Conservation (phyloP, 2,113 vertebrate genomes). For the Cyphomyrus plagiostoma region DNA sequence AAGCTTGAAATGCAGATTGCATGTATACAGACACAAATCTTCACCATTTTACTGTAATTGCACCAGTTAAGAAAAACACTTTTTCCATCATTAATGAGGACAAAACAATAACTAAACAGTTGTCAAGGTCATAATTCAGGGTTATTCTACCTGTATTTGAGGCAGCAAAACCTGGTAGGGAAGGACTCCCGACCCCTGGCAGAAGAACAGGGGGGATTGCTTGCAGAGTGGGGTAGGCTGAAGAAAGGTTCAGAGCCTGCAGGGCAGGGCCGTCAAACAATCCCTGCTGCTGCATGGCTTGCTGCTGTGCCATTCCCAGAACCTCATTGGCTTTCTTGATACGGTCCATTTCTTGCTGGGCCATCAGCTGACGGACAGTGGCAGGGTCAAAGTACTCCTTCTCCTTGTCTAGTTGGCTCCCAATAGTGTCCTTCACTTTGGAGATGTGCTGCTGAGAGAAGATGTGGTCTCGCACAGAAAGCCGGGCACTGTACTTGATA, state of each 20-base stretch:
- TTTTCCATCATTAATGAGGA: background rate
- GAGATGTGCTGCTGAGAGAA: slow-evolving; percentile 98
- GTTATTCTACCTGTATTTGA: slow-evolving; percentile 89
- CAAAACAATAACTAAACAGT: background rate
- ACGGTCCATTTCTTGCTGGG: slow-evolving; percentile 97
- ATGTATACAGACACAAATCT: background rate
- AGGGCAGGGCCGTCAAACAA: slow-evolving; percentile 90
- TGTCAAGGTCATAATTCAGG: background rate
- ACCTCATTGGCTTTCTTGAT: slow-evolving; percentile 99
- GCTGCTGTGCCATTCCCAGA: slow-evolving; percentile 85
- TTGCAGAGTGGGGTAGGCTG: slow-evolving; percentile 86
- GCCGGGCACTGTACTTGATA: slow-evolving; percentile 94
- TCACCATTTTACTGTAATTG: background rate
- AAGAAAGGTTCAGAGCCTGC: slow-evolving; percentile 91
- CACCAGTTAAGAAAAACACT: background rate
- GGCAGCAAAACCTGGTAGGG: slow-evolving; percentile 92
- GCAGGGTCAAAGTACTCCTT: slow-evolving; percentile 99
- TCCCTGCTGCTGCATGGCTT: slow-evolving; percentile 86
- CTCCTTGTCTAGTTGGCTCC: slow-evolving; percentile 96
- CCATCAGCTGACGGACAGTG: slow-evolving; percentile 97
- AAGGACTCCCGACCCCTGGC: slow-evolving; percentile 92
- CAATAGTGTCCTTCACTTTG: slow-evolving; percentile 98
- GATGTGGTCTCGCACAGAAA: slow-evolving; percentile 97
- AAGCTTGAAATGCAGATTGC: background rate
- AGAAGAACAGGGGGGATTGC: slow-evolving; percentile 94